Conservation (phyloP, 1,140 invertebrate species). For the Leptopilina clavipes region DNA sequence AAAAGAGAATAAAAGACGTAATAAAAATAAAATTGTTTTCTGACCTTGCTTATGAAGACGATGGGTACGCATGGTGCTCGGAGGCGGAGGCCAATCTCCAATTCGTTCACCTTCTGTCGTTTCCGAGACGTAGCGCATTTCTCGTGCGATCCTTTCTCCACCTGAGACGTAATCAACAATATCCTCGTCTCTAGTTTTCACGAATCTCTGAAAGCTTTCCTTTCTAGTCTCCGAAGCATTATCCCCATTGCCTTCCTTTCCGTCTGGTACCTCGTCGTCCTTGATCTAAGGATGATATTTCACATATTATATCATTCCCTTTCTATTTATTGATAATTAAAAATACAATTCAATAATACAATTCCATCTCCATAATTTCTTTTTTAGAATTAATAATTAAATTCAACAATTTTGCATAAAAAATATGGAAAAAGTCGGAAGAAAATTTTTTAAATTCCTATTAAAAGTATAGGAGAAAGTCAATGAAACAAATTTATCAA, state of each 20-base stretch:
- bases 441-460: not conserved
- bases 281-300: slow-evolving; percentile 74
- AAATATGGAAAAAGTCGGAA: too few species aligned
- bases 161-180: slow-evolving; percentile 85
- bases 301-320: not conserved
- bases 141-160: slow-evolving; percentile 82
- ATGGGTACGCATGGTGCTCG: slow-evolving; percentile 60
- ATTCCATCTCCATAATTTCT: too few species aligned
- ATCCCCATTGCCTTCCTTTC: slow-evolving; percentile 71
- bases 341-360: too few species aligned
- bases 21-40: not conserved
- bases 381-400: too few species aligned
- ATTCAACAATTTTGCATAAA: too few species aligned
- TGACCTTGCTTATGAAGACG: slow-evolving; percentile 59
- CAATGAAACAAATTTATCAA: not conserved
- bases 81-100: slow-evolving; percentile 66
- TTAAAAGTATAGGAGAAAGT: too few species aligned
- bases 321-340: slow-evolving; percentile 3
- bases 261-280: slow-evolving; percentile 83
- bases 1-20: not conserved
- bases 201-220: slow-evolving; percentile 76
- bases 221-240: slow-evolving; percentile 73
- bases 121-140: slow-evolving; percentile 86
- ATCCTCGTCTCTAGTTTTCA: slow-evolving; percentile 78
- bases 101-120: slow-evolving; percentile 80